Base-by-base conservation (phyloP, 53 echinoderm and acorn worm genomes). In the Echinometra lucunter region DNA sequence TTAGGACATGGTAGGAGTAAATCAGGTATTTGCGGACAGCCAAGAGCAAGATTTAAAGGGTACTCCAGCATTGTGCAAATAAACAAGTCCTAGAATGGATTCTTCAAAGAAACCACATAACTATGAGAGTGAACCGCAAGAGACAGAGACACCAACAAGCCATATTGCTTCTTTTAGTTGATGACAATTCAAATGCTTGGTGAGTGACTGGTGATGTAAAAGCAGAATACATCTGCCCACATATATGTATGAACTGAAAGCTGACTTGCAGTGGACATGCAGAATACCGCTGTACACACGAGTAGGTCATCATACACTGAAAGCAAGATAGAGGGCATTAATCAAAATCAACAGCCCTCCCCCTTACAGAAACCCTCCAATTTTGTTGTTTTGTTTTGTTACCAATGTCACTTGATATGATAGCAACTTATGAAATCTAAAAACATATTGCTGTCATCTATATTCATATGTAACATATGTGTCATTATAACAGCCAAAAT, bases 51-150 rank as follows among this genome's bases (percentile, higher is more conserved):
- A 28, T 47, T 49, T 28, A 49, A 28, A 12, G 49, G 49, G 85
- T 47, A 40, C 42, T 44, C 81, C 81, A 85, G 49, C n/a, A 3
- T 49, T 85, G 85, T 85, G 28, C 49, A 85, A 85, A 85, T 85
- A 85, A 85, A 85, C 85, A 85, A 85, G 85, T 85, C 53, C 85
- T 47, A n/a, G 49, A 85, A 49, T 49, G 85, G 85, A 45, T 85
- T 85, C 85, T 85, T 85, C 44, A 85, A 45, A 85, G 63, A 53
- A 85, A 45, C 85, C 85, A 49, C 81, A 81, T 9, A 44, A 49
- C 49, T 49, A 28, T 42, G 49, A 49, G 85, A 85, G 49, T 63
- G 15, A 85, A 85, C 85, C 85, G 30, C 85, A 85, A 85, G 30
- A 35, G 30, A 35, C 23, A n/a, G 85, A 85, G 49, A 47, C 13